Evolutionary conservation across 2,888 invertebrate species (phyloP).

Genomic region (Ochropacha duplaris): DNA sequence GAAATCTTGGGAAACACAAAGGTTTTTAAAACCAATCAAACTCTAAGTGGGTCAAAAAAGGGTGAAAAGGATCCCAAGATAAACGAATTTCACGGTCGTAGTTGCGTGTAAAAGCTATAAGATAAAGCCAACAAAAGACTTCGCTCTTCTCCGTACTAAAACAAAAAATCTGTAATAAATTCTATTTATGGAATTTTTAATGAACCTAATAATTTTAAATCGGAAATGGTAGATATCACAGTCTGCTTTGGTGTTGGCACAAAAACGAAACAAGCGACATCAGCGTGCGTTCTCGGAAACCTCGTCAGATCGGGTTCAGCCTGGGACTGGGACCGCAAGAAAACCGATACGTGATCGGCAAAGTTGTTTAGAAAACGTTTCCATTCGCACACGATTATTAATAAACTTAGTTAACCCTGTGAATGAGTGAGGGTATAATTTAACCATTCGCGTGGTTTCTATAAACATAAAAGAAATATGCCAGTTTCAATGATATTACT

Average conservation of each 20-base stretch:
- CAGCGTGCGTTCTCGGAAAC: conserved; percentile 48
- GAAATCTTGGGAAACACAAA: too few species aligned
- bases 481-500: too few species aligned
- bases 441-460: too few species aligned
- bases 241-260: conserved; percentile 4
- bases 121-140: neutral
- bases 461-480: too few species aligned
- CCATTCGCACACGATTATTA: conserved; percentile 20
- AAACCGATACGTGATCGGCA: conserved; percentile 52
- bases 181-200: neutral
- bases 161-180: neutral
- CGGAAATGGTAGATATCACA: neutral
- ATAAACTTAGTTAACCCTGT: conserved; percentile 2
- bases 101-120: too few species aligned
- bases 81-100: too few species aligned
- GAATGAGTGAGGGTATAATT: conserved; percentile 10
- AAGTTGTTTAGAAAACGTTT: conserved; percentile 34
- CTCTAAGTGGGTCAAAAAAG: too few species aligned
- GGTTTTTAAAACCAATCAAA: too few species aligned
- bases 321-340: conserved; percentile 35
- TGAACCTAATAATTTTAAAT: neutral
- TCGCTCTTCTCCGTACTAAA: neutral
- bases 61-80: too few species aligned
- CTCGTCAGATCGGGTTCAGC: conserved; percentile 29
- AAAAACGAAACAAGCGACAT: conserved; percentile 24